Base-by-base conservation (phyloP, 2,113 vertebrate genomes). In the Andinoacara biseriatus region DNA sequence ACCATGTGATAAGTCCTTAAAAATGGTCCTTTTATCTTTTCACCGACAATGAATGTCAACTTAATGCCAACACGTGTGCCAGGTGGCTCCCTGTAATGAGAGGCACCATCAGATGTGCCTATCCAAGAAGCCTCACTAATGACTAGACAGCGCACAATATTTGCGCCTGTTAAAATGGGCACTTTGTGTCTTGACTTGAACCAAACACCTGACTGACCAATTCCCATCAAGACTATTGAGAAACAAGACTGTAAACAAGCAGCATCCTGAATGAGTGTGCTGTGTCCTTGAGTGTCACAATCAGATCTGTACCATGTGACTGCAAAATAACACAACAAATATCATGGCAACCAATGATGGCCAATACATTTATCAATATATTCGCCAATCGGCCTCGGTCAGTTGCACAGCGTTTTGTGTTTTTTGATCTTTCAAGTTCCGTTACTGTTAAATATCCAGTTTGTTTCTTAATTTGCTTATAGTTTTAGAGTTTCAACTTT, bases 21-120 rank as follows among this genome's bases (percentile, higher is more conserved):
- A 40, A 40, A 40, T 31, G 26, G 46, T 33, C 46, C 67, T 72
- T 72, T 72, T 54, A 72, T 72, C 67, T 72, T 54, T 54, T 54
- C 26, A 54, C 46, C 67, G 54, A 72, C 67, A 72, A 72, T 72
- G 67, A 72, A 72, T 72, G 67, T 33, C 67, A 72, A 54, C 2
- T 26, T 72, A 72, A 72, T 72, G 67, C 67, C 67, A 72, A 72
- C 46, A 72, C 46, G 67, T 72, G 67, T 72, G 67, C 67, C 67
- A 72, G 67, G 67, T 72, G 67, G 67, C 26, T 72, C 26, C 67
- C 67, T 33, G 46, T 72, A 72, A 72, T 14, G 26, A 72, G 67
- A n/a, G 46, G 18, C 49, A 54, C 33, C 67, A 46, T 72, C 67
- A 72, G 26, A n/a, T 54, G 46, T 72, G 67, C 67, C 46, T 54